Base-by-base conservation (phyloP, 2,888 invertebrate species). In the Drosophila aldrichi region DNA sequence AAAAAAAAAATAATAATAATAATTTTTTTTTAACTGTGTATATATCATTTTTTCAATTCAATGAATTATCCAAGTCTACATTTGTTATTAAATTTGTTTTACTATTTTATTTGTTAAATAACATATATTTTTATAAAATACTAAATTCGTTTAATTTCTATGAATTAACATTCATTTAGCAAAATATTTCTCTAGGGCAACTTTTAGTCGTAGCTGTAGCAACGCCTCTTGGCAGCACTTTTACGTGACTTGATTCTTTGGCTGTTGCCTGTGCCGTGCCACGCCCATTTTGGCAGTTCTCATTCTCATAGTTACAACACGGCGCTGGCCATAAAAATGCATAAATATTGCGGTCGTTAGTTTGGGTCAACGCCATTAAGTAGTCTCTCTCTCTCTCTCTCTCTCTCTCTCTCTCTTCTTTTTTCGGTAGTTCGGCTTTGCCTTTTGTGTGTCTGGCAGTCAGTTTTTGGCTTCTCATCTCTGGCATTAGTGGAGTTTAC, bases 291-390 rank as follows among this genome's bases (percentile, higher is more conserved):
- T 25, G 44, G 14, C 61, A 51, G 34, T 44, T 67, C 49, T 44
- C 56, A 44, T 62, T 61, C 64, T 61, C 57, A 56, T 76, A 71
- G 58, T 61, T 64, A 54, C 44, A 44, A 32, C 62, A 40, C 64
- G 38, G 43, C 34, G 48, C 48, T 32, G 6, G 59, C 74, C 74
- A 66, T 63, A 74, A 65, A 64, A 63, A 70, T 57, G 65, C 71
- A 75, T 78, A 78, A 78, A 79, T 78, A 79, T 68, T 63, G 64
- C 55, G 79, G 66, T 79, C 79, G 76, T 76, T 78, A 72, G 79
- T 65, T 78, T 66, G 46, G 40, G 51, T 59, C 44, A 38, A 43
- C 18, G 55, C 56, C 71, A 76, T 77, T 61, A 76, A 70, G 76
- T 67, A 36, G 12, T 25, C 22, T 18, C 32, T 32, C 9, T 10